phyloP scores from a whole-genome alignment of 2,113 vertebrate genomes.

The Mugil cephalus region DNA sequence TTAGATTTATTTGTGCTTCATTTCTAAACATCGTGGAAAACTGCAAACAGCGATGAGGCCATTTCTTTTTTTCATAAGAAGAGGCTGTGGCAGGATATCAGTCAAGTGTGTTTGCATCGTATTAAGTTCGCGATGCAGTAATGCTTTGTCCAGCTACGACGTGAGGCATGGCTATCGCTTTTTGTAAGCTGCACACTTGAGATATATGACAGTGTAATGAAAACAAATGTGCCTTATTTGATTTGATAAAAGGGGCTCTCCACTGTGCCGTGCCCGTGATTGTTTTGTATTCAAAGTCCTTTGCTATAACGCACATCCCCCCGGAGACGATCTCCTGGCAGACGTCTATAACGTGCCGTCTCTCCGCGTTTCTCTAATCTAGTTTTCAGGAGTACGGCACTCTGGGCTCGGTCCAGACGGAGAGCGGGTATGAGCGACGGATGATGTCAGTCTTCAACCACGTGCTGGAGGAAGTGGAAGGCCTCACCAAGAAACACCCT shows the following conservation, averaged over 20 bases:
- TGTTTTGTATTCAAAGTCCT: slow-evolving; percentile 8
- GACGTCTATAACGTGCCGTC: slow-evolving; percentile 1
- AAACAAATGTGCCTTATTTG: slow-evolving; percentile 10
- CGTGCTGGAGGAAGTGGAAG: slow-evolving; percentile 94
- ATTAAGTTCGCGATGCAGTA: too few species aligned
- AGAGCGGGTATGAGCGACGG: slow-evolving; percentile 94
- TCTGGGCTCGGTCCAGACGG: slow-evolving; percentile 86
- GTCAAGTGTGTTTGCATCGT: too few species aligned
- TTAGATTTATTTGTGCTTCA: not conserved
- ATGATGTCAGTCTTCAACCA: slow-evolving; percentile 95
- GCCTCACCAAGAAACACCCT: slow-evolving; percentile 92
- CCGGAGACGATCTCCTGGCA: not conserved
- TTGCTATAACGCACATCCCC: not conserved
- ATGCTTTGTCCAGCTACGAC: too few species aligned
- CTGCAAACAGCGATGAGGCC: not conserved
- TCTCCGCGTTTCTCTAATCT: slow-evolving; percentile 26
- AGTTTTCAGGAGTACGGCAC: slow-evolving; percentile 95
- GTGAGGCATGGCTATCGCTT: not conserved
- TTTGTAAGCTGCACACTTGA: not conserved
- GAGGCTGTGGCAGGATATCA: not conserved
- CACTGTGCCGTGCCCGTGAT: not conserved
- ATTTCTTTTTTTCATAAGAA: not conserved
- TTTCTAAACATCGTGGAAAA: not conserved
- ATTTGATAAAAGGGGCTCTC: not conserved
- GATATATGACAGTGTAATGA: not conserved